phyloP scores from a whole-genome alignment of 2,888 invertebrate species.

The Rosalia funebris region DNA sequence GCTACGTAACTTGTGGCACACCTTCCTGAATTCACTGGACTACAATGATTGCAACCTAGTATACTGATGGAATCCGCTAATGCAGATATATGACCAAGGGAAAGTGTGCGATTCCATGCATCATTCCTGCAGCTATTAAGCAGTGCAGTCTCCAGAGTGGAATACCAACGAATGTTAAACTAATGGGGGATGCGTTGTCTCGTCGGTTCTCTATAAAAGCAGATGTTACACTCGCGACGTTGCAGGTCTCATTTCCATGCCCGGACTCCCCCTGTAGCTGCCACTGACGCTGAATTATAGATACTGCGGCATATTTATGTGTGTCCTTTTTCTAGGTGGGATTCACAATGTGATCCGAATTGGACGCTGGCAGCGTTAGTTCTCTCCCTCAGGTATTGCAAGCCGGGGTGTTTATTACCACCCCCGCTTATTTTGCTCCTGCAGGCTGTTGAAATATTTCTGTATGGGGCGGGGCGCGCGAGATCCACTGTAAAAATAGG shows the following conservation, averaged over 20 bases:
- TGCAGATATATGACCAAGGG: slow-evolving; percentile 51
- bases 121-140: slow-evolving; percentile 50
- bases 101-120: slow-evolving; percentile 44
- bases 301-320: slow-evolving; percentile 57
- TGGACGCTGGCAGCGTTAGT: slow-evolving; percentile 43
- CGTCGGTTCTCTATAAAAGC: slow-evolving; percentile 58
- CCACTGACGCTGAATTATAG: slow-evolving; percentile 59
- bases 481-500: slow-evolving; percentile 11
- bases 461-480: slow-evolving; percentile 1
- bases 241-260: slow-evolving; percentile 57
- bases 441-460: slow-evolving; percentile 16
- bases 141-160: slow-evolving; percentile 55
- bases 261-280: slow-evolving; percentile 50
- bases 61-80: slow-evolving; percentile 46
- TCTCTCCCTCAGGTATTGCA: slow-evolving; percentile 46
- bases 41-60: too few species aligned
- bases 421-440: slow-evolving; percentile 22
- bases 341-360: slow-evolving; percentile 51
- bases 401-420: slow-evolving; percentile 42
- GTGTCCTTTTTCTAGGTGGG: slow-evolving; percentile 56
- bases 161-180: slow-evolving; percentile 58
- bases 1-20: too few species aligned
- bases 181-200: slow-evolving; percentile 62
- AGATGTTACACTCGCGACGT: slow-evolving; percentile 59
- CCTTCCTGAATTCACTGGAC: too few species aligned